phyloP scores from a whole-genome alignment of 1,140 invertebrate species.

The Lordiphosa stackelbergi region DNA sequence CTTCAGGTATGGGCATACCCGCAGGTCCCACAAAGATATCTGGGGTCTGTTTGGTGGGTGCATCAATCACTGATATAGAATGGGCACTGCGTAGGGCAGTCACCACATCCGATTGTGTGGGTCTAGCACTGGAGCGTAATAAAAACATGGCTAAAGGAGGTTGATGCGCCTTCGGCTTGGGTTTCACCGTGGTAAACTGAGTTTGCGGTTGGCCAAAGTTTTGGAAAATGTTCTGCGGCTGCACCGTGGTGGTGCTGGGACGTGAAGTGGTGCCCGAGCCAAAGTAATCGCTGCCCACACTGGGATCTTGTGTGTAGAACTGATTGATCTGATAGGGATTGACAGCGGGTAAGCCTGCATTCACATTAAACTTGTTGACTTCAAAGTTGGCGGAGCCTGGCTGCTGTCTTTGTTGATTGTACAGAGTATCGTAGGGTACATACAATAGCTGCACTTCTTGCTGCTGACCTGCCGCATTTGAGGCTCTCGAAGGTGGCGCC shows the following conservation, averaged over 20 bases:
- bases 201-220: constrained; percentile 42
- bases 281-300: constrained; percentile 50
- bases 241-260: constrained; percentile 74
- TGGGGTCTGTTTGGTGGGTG: constrained; percentile 82
- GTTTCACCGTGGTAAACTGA: constrained; percentile 69
- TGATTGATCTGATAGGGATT: constrained; percentile 74
- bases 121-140: constrained; percentile 78
- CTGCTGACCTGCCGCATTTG: constrained; percentile 50
- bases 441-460: constrained; percentile 88
- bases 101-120: constrained; percentile 84
- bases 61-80: constrained; percentile 86
- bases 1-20: constrained; percentile 82
- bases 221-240: constrained; percentile 78
- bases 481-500: constrained; percentile 13
- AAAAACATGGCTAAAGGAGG: constrained; percentile 89
- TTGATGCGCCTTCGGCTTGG: constrained; percentile 85
- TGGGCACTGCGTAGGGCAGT: constrained; percentile 83
- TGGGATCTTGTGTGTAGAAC: constrained; percentile 73
- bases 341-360: constrained; percentile 46
- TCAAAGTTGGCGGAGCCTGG: constrained; percentile 42
- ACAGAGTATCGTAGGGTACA: constrained; percentile 86
- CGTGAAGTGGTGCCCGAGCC: constrained; percentile 40
- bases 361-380: constrained; percentile 77
- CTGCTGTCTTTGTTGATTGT: constrained; percentile 78
- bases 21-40: constrained; percentile 89